phyloP scores from a whole-genome alignment of 2,797 vertebrate genomes.

The Falco naumanni region DNA sequence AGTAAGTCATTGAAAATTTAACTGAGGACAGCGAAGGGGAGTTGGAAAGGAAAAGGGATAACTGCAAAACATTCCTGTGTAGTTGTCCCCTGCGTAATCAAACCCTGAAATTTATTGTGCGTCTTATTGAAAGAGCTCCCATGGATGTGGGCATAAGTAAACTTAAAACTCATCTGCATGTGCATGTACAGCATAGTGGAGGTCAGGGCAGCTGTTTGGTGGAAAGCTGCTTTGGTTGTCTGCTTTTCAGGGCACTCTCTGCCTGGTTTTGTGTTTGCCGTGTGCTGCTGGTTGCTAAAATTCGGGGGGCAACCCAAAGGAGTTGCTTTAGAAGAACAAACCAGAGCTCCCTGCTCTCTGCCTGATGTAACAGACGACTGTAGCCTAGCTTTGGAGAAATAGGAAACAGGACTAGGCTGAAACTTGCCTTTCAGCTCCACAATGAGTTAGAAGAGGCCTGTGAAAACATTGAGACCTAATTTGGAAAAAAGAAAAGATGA shows the following conservation, averaged over 20 bases:
- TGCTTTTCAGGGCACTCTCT: not conserved
- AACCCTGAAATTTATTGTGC: not conserved
- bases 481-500: constrained; percentile 57
- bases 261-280: not conserved
- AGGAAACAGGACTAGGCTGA: not conserved
- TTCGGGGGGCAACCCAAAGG: not conserved
- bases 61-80: not conserved
- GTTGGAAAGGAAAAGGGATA: not conserved
- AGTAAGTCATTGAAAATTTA: constrained; percentile 6
- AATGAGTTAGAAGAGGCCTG: not conserved
- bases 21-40: constrained; percentile 4
- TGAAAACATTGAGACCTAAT: constrained; percentile 38
- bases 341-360: not conserved
- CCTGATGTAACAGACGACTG: fast-evolving
- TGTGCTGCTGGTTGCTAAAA: not conserved
- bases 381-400: not conserved
- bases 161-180: not conserved
- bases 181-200: too few species aligned
- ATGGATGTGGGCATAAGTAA: not conserved
- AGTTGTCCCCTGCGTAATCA: not conserved
- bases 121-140: not conserved
- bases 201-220: not conserved
- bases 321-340: not conserved
- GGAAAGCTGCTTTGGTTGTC: not conserved
- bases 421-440: not conserved